Percentiles rank a stretch among this genome's conserved stretches.
Evolutionary conservation across 37 sponge, comb jelly and placozoan species (phyloP).

Genomic region (Eunapius fragilis): DNA sequence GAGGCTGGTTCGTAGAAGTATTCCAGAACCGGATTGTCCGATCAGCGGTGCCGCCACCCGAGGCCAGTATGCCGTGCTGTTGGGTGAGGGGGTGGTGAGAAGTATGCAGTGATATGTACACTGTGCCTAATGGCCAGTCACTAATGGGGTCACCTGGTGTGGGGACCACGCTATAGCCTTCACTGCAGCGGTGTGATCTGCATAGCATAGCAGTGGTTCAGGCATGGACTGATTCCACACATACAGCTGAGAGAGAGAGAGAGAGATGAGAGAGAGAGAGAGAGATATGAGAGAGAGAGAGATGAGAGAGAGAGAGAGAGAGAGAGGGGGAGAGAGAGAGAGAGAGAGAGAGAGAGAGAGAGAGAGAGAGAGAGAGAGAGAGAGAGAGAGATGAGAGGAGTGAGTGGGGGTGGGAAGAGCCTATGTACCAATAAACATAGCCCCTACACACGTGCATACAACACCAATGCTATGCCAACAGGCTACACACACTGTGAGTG

Average conservation of each 20-base stretch:
- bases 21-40: constrained; percentile 94
- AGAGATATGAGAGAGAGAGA: neutral
- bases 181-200: constrained; percentile 92
- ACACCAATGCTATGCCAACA: neutral
- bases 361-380: too few species aligned
- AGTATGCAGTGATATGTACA: neutral
- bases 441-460: neutral
- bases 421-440: neutral
- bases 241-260: constrained; percentile 36
- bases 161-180: constrained; percentile 99
- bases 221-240: constrained; percentile 62
- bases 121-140: too few species aligned
- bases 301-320: neutral
- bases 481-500: constrained; percentile 2
- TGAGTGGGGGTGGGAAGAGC: neutral
- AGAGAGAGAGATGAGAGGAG: neutral
- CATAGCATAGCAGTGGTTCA: constrained; percentile 68
- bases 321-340: neutral
- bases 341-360: too few species aligned
- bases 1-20: constrained; percentile 76
- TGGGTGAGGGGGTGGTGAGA: neutral
- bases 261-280: neutral
- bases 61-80: constrained; percentile 83
- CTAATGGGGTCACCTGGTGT: constrained; percentile 59
- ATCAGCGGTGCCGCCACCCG: constrained; percentile 97